Evolutionary conservation across 35 echinoderm and acorn worm species (phyloP).

Genomic region (Amphiura filiformis): DNA sequence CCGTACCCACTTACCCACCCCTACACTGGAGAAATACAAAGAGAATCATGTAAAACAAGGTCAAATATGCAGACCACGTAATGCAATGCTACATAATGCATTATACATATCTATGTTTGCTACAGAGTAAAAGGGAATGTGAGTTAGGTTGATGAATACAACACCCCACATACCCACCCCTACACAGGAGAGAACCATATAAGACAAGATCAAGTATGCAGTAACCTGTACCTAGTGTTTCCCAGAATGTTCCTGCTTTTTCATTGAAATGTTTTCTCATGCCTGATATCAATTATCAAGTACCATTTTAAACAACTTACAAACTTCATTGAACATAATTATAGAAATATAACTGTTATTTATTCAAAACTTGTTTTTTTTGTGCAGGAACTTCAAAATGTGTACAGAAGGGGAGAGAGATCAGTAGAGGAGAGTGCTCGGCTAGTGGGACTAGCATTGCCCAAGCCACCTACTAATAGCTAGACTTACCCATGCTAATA

Average conservation of each 20-base stretch:
- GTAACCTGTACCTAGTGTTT: too few species aligned
- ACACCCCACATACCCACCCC: too few species aligned
- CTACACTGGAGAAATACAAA: constrained; percentile 71
- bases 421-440: constrained; percentile 56
- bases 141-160: constrained; percentile 55
- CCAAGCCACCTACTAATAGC: constrained; percentile 33
- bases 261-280: background rate
- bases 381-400: constrained; percentile 44
- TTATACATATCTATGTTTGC: constrained; percentile 64
- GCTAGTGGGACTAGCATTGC: constrained; percentile 62
- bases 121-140: constrained; percentile 52
- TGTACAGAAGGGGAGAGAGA: constrained; percentile 51
- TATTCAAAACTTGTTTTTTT: background rate
- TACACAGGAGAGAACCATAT: too few species aligned
- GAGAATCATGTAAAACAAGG: constrained; percentile 49
- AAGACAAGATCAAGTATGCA: too few species aligned
- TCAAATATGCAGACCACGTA: constrained; percentile 48
- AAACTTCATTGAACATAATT: background rate
- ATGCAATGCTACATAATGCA: constrained; percentile 65
- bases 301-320: background rate
- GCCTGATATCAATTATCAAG: background rate
- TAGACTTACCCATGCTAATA: too few species aligned
- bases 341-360: background rate
- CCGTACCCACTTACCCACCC: too few species aligned
- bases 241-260: too few species aligned